A percentile compares a stretch with the other conserved stretches of the same genome.
phyloP scores from a whole-genome alignment of 2,888 invertebrate genomes.

The Drosophila nr. perissopoda region DNA sequence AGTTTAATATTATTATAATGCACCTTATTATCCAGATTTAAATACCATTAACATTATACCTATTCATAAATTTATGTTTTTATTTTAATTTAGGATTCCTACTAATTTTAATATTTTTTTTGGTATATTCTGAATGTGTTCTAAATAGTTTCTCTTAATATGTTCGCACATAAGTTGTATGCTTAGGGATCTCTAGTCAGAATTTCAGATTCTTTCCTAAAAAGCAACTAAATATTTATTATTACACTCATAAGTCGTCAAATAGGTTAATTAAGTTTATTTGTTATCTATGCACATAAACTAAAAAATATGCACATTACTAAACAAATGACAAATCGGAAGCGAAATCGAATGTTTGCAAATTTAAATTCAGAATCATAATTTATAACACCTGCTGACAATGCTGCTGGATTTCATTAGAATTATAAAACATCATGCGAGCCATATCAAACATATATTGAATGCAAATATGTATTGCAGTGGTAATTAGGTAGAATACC shows the following conservation, averaged over 20 bases:
- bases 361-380: background rate
- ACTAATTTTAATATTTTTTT: too few species aligned
- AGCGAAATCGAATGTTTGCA: background rate
- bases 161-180: background rate
- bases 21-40: background rate
- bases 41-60: background rate
- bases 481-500: too few species aligned
- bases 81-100: too few species aligned
- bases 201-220: background rate
- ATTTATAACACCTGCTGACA: background rate
- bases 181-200: background rate
- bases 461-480: too few species aligned
- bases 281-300: background rate
- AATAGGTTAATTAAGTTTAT: too few species aligned
- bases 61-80: too few species aligned
- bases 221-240: background rate
- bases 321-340: background rate
- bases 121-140: too few species aligned
- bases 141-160: too few species aligned
- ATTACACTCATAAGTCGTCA: too few species aligned
- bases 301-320: too few species aligned
- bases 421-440: too few species aligned
- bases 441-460: background rate
- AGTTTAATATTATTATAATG: background rate
- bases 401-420: too few species aligned